These are phyloP conservation scores for Pimpla rufipes DNA, from an alignment of 2,888 invertebrate genomes.

Conservation along the genomic window DNA sequence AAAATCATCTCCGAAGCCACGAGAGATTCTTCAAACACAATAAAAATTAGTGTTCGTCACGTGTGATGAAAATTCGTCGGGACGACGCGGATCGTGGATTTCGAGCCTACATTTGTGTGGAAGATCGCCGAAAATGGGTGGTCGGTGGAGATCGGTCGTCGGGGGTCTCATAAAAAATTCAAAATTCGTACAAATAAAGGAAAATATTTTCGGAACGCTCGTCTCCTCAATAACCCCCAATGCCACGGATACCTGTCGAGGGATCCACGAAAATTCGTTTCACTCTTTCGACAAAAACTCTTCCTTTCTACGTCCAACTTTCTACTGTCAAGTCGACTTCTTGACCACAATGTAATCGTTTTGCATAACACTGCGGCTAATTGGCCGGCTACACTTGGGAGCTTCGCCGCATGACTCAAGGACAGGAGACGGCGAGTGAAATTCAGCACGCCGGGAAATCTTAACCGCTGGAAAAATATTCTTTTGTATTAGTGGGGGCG, in stretches of 20 bases:
- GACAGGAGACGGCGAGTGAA: slow-evolving; percentile 24
- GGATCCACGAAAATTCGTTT: slow-evolving; percentile 51
- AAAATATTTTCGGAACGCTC: neutral
- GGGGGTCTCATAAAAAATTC: neutral
- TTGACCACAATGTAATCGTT: slow-evolving; percentile 30
- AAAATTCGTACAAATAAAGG: slow-evolving; percentile 4
- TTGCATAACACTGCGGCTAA: slow-evolving; percentile 63
- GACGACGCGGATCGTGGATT: neutral
- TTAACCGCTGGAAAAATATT: neutral
- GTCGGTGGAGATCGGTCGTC: neutral
- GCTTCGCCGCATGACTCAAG: slow-evolving; percentile 45
- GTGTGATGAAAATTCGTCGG: neutral
- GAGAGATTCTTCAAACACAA: slow-evolving; percentile 23
- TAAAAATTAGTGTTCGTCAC: neutral
- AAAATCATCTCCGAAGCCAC: slow-evolving; percentile 1
- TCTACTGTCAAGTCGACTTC: slow-evolving; percentile 1
- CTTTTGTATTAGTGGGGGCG: slow-evolving; percentile 37
- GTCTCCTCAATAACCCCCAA: neutral
- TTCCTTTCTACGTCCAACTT: slow-evolving; percentile 7
- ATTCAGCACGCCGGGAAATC: slow-evolving; percentile 32
- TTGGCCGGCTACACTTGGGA: slow-evolving; percentile 24
- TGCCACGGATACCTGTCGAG: neutral
- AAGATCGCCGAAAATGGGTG: neutral
- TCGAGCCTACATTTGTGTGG: too few species aligned
- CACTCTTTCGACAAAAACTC: slow-evolving; percentile 42